phyloP scores from a whole-genome alignment of 2,888 invertebrate genomes.

The Acheta domesticus region DNA sequence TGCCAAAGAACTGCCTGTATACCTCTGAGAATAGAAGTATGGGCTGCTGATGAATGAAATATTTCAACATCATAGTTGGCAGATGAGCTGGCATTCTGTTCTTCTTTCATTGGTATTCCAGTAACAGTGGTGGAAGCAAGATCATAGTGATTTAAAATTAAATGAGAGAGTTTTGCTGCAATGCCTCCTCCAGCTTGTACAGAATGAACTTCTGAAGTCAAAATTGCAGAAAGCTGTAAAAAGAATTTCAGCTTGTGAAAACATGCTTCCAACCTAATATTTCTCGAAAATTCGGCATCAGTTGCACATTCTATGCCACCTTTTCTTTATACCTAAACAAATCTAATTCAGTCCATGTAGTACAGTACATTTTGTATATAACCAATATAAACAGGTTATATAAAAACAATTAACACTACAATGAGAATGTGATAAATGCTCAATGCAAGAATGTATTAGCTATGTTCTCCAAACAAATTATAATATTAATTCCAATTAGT shows the following conservation, averaged over 20 bases:
- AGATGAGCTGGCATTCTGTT: conserved; percentile 95
- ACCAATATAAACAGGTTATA: no score
- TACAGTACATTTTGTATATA: no score
- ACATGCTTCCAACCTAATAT: no score
- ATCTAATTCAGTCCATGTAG: no score
- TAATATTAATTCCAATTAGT: no score
- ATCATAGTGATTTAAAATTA: conserved; percentile 82
- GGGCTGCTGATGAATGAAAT: conserved; percentile 83
- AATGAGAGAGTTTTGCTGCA: conserved; percentile 68
- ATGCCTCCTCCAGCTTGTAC: conserved; percentile 61
- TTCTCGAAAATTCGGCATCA: no score
- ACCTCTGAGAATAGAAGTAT: conserved; percentile 71
- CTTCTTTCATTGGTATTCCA: conserved; percentile 99
- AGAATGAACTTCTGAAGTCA: conserved; percentile 78
- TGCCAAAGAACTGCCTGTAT: background rate
- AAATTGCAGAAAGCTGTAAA: conserved; percentile 63
- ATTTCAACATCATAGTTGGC: conserved; percentile 99
- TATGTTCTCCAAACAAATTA: no score
- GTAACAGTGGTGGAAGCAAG: conserved; percentile 95
- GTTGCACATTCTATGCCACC: no score
- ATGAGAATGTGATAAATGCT: no score
- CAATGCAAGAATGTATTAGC: no score
- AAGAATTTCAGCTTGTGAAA: conserved; percentile 30
- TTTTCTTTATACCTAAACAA: no score
- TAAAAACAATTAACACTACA: no score